Evolutionary conservation across 2,797 vertebrate species (phyloP).

Genomic region (Prunella strophiata): DNA sequence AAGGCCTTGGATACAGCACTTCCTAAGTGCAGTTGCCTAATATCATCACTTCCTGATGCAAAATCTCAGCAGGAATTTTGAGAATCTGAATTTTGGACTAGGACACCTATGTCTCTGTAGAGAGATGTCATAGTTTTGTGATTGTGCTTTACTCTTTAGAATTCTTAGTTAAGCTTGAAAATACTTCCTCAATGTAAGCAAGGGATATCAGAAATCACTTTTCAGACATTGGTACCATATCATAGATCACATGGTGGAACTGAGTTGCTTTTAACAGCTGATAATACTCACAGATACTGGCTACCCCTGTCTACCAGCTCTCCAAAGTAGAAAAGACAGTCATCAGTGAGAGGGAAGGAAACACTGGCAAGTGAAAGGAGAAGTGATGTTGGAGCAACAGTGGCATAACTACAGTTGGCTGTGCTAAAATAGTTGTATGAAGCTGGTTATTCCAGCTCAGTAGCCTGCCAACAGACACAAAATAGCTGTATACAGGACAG

Average conservation of each 20-base stretch:
- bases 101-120: not conserved
- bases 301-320: not conserved
- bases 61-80: not conserved
- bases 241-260: not conserved
- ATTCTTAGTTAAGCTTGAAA: slow-evolving; percentile 16
- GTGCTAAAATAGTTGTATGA: not conserved
- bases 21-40: not conserved
- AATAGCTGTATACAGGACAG: not conserved
- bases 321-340: not conserved
- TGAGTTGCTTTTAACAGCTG: not conserved
- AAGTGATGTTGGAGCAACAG: not conserved
- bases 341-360: not conserved
- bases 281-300: not conserved
- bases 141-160: not conserved
- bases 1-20: not conserved
- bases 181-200: not conserved
- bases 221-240: not conserved
- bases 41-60: not conserved
- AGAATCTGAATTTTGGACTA: not conserved
- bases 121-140: not conserved
- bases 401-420: not conserved
- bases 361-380: no score
- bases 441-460: slow-evolving; percentile 29
- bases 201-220: not conserved
- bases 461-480: not conserved